Base-by-base conservation (phyloP, 2,888 invertebrate genomes). In the Aspidiotus destructor region DNA sequence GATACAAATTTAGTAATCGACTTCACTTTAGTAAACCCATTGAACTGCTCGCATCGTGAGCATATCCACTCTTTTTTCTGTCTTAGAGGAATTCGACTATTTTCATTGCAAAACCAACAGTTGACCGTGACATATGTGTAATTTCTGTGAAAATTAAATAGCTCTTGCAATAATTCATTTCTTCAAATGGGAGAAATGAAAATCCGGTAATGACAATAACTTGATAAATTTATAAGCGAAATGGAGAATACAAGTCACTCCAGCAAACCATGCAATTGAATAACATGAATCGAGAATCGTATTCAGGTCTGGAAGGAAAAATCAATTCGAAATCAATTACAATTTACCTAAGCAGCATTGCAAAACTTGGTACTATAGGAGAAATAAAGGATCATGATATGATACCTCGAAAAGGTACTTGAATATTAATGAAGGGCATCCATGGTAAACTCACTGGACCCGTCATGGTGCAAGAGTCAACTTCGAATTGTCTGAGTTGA, bases 101-200 rank as follows among this genome's bases (percentile, higher is more conserved):
- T 74, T 10, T 71, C 69, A 61, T 77, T 75, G 73, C 81, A 81
- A 73, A 80, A 81, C 80, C 80, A 80, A 73, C 81, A 81, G 69
- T 77, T 78, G 0, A 79, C 79, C 40, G 62, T 73, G 2, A 77
- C 74, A 17, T 76, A 75, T 72, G 76, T 77, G 57, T 73, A 74
- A 16, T 75, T 75, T 72, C 79, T 78, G 41, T 16, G 16, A 2
- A 48, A n/a, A n/a, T 13, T n/a, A 2, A 48, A 48, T n/a, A 48
- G 28, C 5, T 28, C 2, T 28, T 28, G 28, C 5, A 28, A 28
- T 28, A 28, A 28, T 28, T 28, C 5, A 28, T 28, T 28, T 28
- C 28, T 28, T 28, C 5, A 3, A 3, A 28, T 28, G 28, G 5
- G 5, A 28, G 28, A 28, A 28, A 5, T 5, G 2, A 28, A 28